Evolutionary conservation across 2,797 vertebrate genomes (phyloP).

Genomic region (Parauchenoglanis ngamensis): DNA sequence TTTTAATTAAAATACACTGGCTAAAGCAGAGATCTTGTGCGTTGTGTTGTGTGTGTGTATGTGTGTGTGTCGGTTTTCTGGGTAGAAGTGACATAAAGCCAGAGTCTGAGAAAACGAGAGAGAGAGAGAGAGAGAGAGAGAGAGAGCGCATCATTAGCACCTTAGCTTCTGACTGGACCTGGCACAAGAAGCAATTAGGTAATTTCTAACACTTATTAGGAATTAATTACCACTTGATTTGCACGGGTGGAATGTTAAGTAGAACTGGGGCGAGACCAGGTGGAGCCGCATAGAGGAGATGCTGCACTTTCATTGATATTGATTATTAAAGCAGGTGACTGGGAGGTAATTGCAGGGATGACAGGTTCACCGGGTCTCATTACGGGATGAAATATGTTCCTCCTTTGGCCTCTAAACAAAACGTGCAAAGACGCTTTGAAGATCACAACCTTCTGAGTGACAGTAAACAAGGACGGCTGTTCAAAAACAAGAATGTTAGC

Average conservation of each 20-base stretch:
- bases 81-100: neutral
- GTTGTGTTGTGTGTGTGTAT: constrained; percentile 27
- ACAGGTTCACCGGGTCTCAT: constrained; percentile 40
- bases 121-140: constrained; percentile 43
- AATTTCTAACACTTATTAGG: constrained; percentile 67
- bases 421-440: too few relatives aligned
- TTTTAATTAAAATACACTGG: constrained; percentile 65
- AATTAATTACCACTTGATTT: constrained; percentile 70
- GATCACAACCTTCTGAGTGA: neutral
- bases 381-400: constrained; percentile 46
- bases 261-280: constrained; percentile 46
- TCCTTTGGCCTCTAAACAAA: constrained; percentile 26
- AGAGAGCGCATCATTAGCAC: constrained; percentile 63
- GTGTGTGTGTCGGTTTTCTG: constrained; percentile 21
- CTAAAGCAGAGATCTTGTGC: constrained; percentile 40
- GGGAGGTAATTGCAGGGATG: constrained; percentile 50
- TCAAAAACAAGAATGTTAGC: neutral
- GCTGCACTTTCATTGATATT: constrained; percentile 59
- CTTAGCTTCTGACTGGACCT: constrained; percentile 56
- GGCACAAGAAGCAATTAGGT: constrained; percentile 64
- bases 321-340: constrained; percentile 59
- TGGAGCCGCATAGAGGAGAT: constrained; percentile 31
- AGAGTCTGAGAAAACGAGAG: constrained; percentile 36
- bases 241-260: constrained; percentile 62
- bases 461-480: neutral